Evolutionary conservation across 2,888 invertebrate genomes (phyloP), one percentile per base, ranked within the genome.

Genomic region (Oligia latruncula): DNA sequence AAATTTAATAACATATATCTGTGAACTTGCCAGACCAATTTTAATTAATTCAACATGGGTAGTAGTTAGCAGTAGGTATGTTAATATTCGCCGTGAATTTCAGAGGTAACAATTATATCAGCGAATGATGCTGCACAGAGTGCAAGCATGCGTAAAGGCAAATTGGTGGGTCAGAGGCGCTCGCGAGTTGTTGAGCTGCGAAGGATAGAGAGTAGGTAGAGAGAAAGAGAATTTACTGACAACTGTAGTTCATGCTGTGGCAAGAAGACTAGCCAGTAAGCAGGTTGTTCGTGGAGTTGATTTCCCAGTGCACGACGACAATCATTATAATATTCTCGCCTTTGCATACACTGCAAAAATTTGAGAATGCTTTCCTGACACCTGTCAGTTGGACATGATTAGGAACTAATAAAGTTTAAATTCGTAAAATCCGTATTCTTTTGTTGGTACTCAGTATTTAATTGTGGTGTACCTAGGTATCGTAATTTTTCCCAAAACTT

Each of bases 91-190:
- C 43, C 64, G 85, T 77, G 82, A 67, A 81, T 83, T 74, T 87
- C 74, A 49, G 78, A 80, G 77, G 73, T 73, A 74, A 80, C 79
- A 89, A 90, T 87, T 89, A 86, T 83, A 89, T 83, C 64, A 78
- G 65, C 71, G 79, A 81, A 87, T 85, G 90, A 87, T 85, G 88
- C 78, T 66, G 74, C 66, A 52, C 71, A n/a, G 85, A 64, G 82
- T 87, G 90, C 88, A 84, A 64, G 88, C 88, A 87, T 87, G 90
- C 90, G 84, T 89, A 68, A 68, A 65, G 77, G 68, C 79, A 87
- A 90, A 89, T 90, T 90, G 86, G 84, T 82, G 73, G 81, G 86
- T 84, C 88, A 82, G 85, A 87, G 64, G 68, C 77, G 80, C 72
- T 72, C 75, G 74, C 46, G 64, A n/a, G 15, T n/a, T 35, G 15